Evolutionary conservation across 2,888 invertebrate genomes (phyloP), one percentile per base, ranked within the genome.

Genomic region (Chymomyza procnemis): DNA sequence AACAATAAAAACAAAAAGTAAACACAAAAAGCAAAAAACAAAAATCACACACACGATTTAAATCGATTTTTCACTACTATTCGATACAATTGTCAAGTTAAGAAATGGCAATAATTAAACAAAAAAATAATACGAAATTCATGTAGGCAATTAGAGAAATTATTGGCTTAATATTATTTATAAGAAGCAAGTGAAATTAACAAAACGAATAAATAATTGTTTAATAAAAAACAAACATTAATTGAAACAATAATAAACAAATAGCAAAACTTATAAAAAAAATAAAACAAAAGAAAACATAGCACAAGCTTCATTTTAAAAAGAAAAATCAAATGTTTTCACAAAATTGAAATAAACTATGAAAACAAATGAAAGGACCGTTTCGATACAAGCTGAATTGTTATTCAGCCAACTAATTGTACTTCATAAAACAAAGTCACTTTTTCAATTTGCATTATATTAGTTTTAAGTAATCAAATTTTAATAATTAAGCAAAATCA

Each of bases 1-100:
- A 89, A 88, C 88, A 88, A 88, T 88, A 88, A 85, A 73, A 47
- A 52, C 67, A 64, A 71, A 26, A 54, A 26, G 62, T 59, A 70
- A 65, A 66, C 26, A 26, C 26, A 26, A 26, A 26, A 73, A 47
- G 56, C 67, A 64, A 71, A n/a, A 54, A 41, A 63, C 61, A 70
- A 65, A 66, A 48, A 6, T 26, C 4, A 48, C 71, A 41, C 4
- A 48, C 71, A 61, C 62, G 66, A 78, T 74, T 80, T 70, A 72
- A 69, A 71, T 64, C 65, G 75, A 82, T 81, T 84, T 82, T 80
- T 87, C 9, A 41, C 34, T 41, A 41, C 34, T 41, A 41, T 12
- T 41, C 55, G 8, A 55, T 19, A 55, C 5, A 55, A 55, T 18
- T 22, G 14, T 14, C n/a, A 55, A 55, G 55, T 30, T 55, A 55